Conservation (phyloP, 2,797 vertebrate genomes). For the Taeniopygia guttata region DNA sequence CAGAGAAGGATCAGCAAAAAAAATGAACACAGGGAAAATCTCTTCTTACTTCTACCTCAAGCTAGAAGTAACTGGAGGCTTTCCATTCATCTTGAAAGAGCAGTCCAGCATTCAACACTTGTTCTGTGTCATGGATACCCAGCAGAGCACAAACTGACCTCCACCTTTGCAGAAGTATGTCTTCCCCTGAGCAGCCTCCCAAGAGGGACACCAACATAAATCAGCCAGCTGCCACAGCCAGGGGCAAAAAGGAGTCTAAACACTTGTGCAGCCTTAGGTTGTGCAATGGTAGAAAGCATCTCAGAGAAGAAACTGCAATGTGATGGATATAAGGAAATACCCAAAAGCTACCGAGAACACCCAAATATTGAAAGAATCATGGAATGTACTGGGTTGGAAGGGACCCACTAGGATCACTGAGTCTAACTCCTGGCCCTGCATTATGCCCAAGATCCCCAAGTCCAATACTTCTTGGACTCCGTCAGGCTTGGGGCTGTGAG, state of each 20-base stretch:
- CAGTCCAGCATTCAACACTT: background rate
- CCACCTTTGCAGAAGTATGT: background rate
- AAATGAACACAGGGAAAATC: background rate
- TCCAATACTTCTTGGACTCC: background rate
- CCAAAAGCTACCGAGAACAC: background rate
- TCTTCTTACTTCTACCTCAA: rapidly evolving
- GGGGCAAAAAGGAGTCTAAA: background rate
- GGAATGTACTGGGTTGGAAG: background rate
- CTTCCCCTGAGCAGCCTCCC: background rate
- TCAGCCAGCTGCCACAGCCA: background rate
- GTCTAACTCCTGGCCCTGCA: background rate
- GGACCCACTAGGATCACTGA: background rate
- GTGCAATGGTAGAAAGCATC: background rate
- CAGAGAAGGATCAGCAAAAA: background rate
- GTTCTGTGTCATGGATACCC: background rate
- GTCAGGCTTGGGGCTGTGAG: background rate
- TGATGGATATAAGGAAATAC: background rate
- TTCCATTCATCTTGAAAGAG: background rate
- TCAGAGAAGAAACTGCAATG: background rate
- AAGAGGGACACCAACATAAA: background rate
- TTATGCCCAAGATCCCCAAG: background rate
- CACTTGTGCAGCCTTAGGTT: rapidly evolving
- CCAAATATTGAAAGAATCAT: background rate
- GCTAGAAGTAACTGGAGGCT: background rate
- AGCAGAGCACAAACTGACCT: background rate